Percentiles rank a stretch among this genome's conserved stretches.
phyloP scores from a whole-genome alignment of 2,888 invertebrate species.

The Phortica okadai region DNA sequence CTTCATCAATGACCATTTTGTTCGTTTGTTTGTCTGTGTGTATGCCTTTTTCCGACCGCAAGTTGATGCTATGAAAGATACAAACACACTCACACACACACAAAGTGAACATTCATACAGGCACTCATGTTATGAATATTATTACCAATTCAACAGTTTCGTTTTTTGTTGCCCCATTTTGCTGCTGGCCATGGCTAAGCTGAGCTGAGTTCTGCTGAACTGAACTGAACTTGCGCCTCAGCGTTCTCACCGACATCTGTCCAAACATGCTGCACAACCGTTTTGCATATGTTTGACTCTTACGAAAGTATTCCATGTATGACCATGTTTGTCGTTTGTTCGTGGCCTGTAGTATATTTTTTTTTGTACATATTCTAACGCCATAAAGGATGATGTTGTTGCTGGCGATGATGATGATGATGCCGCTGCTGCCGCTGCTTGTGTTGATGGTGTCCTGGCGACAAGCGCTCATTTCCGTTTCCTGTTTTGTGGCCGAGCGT shows the following conservation, averaged over 20 bases:
- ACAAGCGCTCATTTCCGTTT: slow-evolving; percentile 36
- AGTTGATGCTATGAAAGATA: neutral
- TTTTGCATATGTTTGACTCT: slow-evolving; percentile 24
- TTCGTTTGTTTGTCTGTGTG: neutral
- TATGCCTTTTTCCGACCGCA: neutral
- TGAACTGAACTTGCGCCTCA: slow-evolving; percentile 7
- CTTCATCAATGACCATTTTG: neutral
- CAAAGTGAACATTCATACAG: neutral
- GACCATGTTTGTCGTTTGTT: slow-evolving; percentile 23
- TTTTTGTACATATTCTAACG: slow-evolving; percentile 6
- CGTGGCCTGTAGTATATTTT: slow-evolving; percentile 6
- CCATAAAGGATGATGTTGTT: slow-evolving; percentile 24
- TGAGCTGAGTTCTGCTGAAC: neutral
- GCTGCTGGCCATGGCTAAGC: neutral
- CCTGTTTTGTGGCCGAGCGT: slow-evolving; percentile 36
- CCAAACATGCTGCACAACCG: slow-evolving; percentile 4
- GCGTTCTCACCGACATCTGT: neutral
- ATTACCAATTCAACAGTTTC: slow-evolving; percentile 30
- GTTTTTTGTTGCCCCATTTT: slow-evolving; percentile 18
- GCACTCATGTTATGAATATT: slow-evolving; percentile 32
- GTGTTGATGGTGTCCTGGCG: slow-evolving; percentile 20
- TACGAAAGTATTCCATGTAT: slow-evolving; percentile 24
- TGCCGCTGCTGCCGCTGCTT: slow-evolving; percentile 9
- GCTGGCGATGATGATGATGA: neutral
- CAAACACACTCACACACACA: slow-evolving; percentile 10